phyloP scores from a whole-genome alignment of 2,797 vertebrate genomes.

The Halcyon chelicuti region DNA sequence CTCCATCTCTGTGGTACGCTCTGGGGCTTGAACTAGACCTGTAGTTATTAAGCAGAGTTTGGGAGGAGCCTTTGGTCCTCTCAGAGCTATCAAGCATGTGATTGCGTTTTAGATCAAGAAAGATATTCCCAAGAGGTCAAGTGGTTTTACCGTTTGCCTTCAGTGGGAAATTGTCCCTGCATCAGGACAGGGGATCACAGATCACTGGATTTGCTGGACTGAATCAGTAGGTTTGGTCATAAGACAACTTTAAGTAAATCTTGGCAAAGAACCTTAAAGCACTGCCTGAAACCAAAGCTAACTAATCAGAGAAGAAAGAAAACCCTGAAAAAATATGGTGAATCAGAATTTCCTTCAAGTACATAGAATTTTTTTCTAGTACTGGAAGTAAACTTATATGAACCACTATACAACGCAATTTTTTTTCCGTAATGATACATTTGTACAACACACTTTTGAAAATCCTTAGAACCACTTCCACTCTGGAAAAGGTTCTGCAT shows the following conservation, averaged over 20 bases:
- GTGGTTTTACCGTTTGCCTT: neutral
- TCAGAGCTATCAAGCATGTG: neutral
- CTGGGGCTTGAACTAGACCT: neutral
- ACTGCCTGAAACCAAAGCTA: neutral
- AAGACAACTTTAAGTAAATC: neutral
- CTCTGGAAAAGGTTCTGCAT: neutral
- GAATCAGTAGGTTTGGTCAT: neutral
- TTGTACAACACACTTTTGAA: neutral
- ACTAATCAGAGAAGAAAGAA: neutral
- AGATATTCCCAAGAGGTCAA: neutral
- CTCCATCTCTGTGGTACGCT: neutral
- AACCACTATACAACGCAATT: neutral
- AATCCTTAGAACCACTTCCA: neutral
- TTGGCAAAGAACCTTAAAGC: neutral
- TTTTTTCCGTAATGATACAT: neutral
- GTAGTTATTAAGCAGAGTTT: neutral
- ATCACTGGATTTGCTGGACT: neutral
- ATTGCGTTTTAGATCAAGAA: neutral
- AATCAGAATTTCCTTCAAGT: neutral
- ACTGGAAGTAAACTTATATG: neutral
- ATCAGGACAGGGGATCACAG: neutral
- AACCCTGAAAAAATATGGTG: rapidly evolving
- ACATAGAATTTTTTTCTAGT: neutral
- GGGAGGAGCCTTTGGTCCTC: neutral
- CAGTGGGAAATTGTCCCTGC: neutral